phyloP scores from a whole-genome alignment of 2,888 invertebrate genomes.

The Morinoia aosen region DNA sequence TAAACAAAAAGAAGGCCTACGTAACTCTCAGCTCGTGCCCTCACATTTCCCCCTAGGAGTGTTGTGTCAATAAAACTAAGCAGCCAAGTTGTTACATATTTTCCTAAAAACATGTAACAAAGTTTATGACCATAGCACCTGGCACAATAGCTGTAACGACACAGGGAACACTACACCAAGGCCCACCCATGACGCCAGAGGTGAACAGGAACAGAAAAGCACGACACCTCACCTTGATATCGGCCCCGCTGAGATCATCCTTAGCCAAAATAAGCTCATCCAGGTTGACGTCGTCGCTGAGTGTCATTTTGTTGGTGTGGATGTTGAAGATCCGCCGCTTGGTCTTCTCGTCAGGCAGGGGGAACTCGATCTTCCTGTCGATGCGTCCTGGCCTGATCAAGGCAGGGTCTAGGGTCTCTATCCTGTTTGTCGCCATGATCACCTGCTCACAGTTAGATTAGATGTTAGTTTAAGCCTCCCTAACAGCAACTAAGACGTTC shows the following conservation, averaged over 20 bases:
- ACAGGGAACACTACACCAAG: neutral
- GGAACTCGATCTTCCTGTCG: slow-evolving; percentile 99
- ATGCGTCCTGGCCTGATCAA: slow-evolving; percentile 98
- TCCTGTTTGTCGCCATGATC: slow-evolving; percentile 97
- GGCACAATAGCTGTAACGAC: too few species aligned
- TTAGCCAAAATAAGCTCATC: slow-evolving; percentile 99
- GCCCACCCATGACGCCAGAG: too few species aligned
- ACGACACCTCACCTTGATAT: slow-evolving; percentile 81
- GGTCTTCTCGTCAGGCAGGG: slow-evolving; percentile 98
- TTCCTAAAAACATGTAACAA: too few species aligned
- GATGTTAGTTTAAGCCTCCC: too few species aligned
- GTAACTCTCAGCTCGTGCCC: too few species aligned
- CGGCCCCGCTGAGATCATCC: slow-evolving; percentile 98
- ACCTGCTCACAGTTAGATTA: slow-evolving; percentile 75
- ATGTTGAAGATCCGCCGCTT: slow-evolving; percentile 97
- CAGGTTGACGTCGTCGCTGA: slow-evolving; percentile 95
- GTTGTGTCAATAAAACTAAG: too few species aligned
- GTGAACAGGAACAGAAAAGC: neutral
- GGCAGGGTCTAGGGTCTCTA: slow-evolving; percentile 98
- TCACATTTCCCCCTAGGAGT: too few species aligned
- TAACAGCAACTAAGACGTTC: too few species aligned
- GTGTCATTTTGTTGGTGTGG: slow-evolving; percentile 98
- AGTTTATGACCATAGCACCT: too few species aligned
- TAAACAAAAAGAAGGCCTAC: too few species aligned
- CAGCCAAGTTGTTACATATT: too few species aligned